A percentile compares a stretch with the other conserved stretches of the same genome.
phyloP scores from a whole-genome alignment of 2,888 invertebrate genomes.

The Ichneumon xanthorius region DNA sequence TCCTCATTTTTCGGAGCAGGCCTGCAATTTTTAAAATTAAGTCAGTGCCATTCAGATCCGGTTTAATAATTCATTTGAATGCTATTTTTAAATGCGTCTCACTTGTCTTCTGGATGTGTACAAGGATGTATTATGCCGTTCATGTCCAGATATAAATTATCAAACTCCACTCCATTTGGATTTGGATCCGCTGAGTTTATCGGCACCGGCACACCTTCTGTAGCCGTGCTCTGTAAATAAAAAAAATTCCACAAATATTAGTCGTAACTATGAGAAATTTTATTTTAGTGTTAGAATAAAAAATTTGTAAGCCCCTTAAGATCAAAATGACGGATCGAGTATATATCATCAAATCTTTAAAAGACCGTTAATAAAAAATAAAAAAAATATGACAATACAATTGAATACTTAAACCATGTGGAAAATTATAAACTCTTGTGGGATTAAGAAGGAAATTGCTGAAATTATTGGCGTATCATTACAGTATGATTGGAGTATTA shows the following conservation, averaged over 20 bases:
- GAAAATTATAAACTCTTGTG: too few species aligned
- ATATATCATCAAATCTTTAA: too few species aligned
- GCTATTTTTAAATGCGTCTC: slow-evolving; percentile 69
- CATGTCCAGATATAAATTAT: slow-evolving; percentile 99
- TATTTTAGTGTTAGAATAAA: background rate
- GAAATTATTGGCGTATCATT: too few species aligned
- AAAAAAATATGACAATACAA: too few species aligned
- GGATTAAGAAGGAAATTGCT: too few species aligned
- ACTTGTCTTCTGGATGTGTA: slow-evolving; percentile 98
- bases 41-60: background rate
- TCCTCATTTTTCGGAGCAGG: slow-evolving; percentile 99
- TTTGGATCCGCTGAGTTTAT: slow-evolving; percentile 95
- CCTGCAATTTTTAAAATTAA: slow-evolving; percentile 80
- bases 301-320: background rate
- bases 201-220: slow-evolving; percentile 91
- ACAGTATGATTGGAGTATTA: too few species aligned
- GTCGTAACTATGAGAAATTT: slow-evolving; percentile 85
- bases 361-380: too few species aligned
- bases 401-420: too few species aligned
- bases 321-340: too few species aligned
- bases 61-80: background rate
- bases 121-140: slow-evolving; percentile 99
- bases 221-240: slow-evolving; percentile 37
- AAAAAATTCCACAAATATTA: slow-evolving; percentile 85
- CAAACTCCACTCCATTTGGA: slow-evolving; percentile 98